phyloP scores from a whole-genome alignment of 1,140 invertebrate genomes.

The Euura lappo region DNA sequence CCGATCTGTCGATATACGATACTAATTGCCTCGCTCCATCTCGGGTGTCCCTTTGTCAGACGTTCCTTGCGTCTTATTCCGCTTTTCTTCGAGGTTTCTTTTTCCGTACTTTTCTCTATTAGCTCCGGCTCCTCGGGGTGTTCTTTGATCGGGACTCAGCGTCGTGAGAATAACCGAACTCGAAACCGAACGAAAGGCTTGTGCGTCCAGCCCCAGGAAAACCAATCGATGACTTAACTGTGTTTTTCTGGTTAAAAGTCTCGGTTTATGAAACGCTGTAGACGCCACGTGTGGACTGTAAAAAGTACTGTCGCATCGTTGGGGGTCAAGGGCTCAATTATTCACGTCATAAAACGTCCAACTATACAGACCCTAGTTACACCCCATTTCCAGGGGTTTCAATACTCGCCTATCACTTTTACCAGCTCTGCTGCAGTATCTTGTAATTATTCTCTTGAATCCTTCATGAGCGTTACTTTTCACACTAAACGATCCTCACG shows the following conservation, averaged over 20 bases:
- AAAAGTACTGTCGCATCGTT: not conserved
- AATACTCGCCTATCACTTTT: not conserved
- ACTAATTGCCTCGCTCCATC: constrained; percentile 53
- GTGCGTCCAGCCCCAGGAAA: too few species aligned
- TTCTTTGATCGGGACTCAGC: constrained; percentile 22
- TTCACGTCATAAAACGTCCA: not conserved
- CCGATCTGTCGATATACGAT: constrained; percentile 55
- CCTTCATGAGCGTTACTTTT: not conserved
- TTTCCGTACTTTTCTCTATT: constrained; percentile 5
- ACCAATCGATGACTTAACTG: too few species aligned
- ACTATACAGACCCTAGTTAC: not conserved
- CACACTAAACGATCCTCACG: not conserved
- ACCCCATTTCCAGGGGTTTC: not conserved
- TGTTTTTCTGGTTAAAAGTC: too few species aligned
- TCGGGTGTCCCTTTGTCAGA: constrained; percentile 39
- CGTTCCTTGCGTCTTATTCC: constrained; percentile 28
- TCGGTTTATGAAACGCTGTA: too few species aligned
- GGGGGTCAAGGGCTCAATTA: not conserved
- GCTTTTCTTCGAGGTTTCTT: constrained; percentile 28
- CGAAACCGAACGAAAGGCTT: too few species aligned
- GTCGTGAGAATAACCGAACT: constrained; percentile 6
- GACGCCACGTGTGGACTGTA: too few species aligned
- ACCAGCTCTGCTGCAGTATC: not conserved
- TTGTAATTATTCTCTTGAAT: not conserved
- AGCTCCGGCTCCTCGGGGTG: constrained; percentile 18